Percentiles rank a stretch among this genome's conserved stretches.
These are phyloP conservation scores for Chloropsis cyanopogon DNA, from an alignment of 2,113 vertebrate species.

Conservation along the genomic window DNA sequence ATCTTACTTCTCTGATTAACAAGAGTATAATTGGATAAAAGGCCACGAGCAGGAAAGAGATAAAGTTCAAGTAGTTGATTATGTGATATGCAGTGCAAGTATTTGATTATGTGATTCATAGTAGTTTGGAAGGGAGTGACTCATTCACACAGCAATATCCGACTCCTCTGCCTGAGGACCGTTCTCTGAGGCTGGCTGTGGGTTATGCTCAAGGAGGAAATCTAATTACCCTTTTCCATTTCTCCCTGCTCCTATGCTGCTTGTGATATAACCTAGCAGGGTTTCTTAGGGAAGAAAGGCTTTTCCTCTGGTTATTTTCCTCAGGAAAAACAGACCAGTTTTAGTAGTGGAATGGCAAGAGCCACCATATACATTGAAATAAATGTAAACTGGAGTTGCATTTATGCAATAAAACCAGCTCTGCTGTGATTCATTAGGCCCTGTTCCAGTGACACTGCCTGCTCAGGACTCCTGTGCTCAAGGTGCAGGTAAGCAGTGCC, in stretches of 20 bases:
- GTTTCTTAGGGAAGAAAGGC: background rate
- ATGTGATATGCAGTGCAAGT: slow-evolving; percentile 58
- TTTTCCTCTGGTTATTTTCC: background rate
- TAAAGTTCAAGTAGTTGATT: slow-evolving; percentile 62
- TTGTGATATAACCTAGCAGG: background rate
- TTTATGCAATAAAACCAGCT: background rate
- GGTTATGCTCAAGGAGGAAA: background rate
- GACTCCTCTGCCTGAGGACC: background rate
- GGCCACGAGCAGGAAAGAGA: slow-evolving; percentile 63
- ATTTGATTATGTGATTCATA: slow-evolving; percentile 67
- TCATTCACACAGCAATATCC: slow-evolving; percentile 49
- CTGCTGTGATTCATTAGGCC: background rate
- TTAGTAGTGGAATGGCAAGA: background rate
- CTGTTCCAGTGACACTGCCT: background rate
- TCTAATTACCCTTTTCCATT: slow-evolving; percentile 11
- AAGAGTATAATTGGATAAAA: slow-evolving; percentile 66
- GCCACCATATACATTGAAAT: background rate
- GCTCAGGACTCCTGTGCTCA: background rate
- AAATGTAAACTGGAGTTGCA: background rate
- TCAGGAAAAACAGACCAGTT: background rate
- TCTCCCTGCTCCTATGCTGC: background rate
- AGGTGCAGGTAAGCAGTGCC: background rate
- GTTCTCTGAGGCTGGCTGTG: background rate
- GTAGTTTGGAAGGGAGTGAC: slow-evolving; percentile 41
- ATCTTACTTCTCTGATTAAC: slow-evolving; percentile 57